These are phyloP conservation scores for Neoniphon sammara DNA, from an alignment of 2,797 vertebrate genomes.

Conservation along the genomic window DNA sequence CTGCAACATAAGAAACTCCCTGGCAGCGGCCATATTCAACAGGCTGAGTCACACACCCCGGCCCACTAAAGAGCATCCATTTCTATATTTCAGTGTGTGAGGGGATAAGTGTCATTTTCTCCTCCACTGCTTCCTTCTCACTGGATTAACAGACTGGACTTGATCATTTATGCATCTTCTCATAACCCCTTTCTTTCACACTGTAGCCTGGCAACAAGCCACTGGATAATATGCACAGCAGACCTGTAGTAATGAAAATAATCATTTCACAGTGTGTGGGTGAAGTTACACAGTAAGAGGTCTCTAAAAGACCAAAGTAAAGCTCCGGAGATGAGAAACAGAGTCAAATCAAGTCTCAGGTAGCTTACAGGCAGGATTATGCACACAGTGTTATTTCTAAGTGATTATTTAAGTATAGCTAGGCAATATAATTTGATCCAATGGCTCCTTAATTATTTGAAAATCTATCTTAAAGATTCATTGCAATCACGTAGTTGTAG, in stretches of 20 bases:
- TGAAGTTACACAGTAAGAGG: neutral
- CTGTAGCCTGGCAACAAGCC: conserved; percentile 74
- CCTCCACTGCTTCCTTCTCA: conserved; percentile 20
- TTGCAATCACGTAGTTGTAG: neutral
- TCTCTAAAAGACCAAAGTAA: no score
- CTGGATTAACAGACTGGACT: conserved; percentile 29
- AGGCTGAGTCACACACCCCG: neutral
- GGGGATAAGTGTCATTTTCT: conserved; percentile 26
- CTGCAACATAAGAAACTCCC: neutral
- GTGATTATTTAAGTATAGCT: neutral
- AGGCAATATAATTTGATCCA: neutral
- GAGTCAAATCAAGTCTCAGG: no score
- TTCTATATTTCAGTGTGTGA: neutral
- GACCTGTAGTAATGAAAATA: neutral
- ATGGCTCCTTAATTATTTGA: no score
- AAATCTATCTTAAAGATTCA: no score
- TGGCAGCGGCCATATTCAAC: conserved; percentile 19
- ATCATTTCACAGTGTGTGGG: conserved; percentile 9
- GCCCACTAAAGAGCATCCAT: neutral
- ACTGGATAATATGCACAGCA: conserved; percentile 41
- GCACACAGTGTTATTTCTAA: no score
- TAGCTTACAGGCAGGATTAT: no score
- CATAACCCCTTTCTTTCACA: conserved; percentile 27
- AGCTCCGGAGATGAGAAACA: neutral
- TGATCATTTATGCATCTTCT: conserved; percentile 39